Evolutionary conservation across 1,140 invertebrate species (phyloP), one percentile per base, ranked within the genome.

Genomic region (Leucophenga varia): DNA sequence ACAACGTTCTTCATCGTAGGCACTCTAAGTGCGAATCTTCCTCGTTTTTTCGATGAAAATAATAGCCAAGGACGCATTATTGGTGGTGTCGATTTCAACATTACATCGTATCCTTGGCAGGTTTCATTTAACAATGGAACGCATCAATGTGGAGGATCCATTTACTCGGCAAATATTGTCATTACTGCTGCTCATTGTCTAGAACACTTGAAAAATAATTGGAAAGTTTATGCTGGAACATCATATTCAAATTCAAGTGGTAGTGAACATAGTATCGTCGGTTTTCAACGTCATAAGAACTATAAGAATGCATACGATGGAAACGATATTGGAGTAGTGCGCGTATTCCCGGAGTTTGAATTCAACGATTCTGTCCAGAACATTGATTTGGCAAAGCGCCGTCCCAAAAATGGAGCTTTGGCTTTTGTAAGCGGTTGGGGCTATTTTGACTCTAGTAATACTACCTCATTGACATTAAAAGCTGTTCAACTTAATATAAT

Each of bases 111-210:
- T 35, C 69, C 69, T 20, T 72, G 56, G 17, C 69, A 72, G 52
- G 55, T 72, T 12, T 72, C 68, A 0, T 44, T 72, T 40, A 55
- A 59, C 21, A 64, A 54, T 0, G 74, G 76, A 2, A 58, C 70
- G 35, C 81, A 83, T 55, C 80, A 81, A 49, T 82, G 81, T 54
- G 82, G 82, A 1, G 82, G 81, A 1, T 79, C 79, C 0, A 65
- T 84, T 17, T 79, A 82, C 40, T 77, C 76, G 2, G 57, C 76
- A 9, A 63, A 75, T 4, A 78, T 80, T 9, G 75, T 83, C 8
- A 45, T 84, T 16, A 83, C 81, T 1, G 82, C 82, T 5, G 82
- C 81, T 2, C 81, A 84, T 57, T 84, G 82, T 50, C 73, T 82
- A 32, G 65, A 77, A 35, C 65, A 73, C 61, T 22, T 53, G 6